These are phyloP conservation scores for Cynopterus sphinx DNA, from an alignment of 2,797 vertebrate species.

Conservation along the genomic window DNA sequence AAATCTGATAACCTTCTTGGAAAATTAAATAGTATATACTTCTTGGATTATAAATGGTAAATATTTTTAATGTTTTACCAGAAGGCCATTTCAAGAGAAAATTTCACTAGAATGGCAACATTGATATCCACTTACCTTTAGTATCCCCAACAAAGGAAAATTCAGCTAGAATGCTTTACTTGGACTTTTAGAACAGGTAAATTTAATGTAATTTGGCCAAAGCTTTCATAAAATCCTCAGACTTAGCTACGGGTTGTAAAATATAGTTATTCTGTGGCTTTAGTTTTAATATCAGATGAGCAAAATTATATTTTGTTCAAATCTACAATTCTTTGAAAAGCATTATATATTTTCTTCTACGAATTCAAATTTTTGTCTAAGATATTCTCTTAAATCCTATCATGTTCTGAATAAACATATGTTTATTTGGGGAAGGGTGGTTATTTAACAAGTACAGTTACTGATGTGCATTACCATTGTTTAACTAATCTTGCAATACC, in stretches of 20 bases:
- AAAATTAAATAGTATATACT: constrained; percentile 18
- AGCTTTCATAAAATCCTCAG: not conserved
- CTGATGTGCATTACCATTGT: not conserved
- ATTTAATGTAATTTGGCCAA: not conserved
- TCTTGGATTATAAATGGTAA: not conserved
- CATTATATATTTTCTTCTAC: not conserved
- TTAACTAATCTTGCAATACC: not conserved
- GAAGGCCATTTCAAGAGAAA: constrained; percentile 16
- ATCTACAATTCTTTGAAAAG: not conserved
- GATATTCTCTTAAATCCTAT: not conserved
- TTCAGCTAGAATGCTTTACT: not conserved
- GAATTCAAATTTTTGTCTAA: constrained; percentile 19
- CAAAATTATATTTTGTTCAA: not conserved
- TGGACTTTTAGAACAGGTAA: not conserved
- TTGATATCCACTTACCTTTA: not conserved
- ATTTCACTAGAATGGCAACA: not conserved
- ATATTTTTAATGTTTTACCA: not conserved
- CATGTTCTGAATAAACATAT: not conserved
- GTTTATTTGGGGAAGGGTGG: not conserved
- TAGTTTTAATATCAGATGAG: not conserved
- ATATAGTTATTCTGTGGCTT: not conserved
- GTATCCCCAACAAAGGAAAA: not conserved
- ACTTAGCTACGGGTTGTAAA: not conserved
- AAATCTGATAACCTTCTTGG: not conserved
- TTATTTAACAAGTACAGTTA: not conserved